Evolutionary conservation across 2,797 vertebrate genomes (phyloP), one percentile per base, ranked within the genome.

Genomic region (Tragelaphus oryx): DNA sequence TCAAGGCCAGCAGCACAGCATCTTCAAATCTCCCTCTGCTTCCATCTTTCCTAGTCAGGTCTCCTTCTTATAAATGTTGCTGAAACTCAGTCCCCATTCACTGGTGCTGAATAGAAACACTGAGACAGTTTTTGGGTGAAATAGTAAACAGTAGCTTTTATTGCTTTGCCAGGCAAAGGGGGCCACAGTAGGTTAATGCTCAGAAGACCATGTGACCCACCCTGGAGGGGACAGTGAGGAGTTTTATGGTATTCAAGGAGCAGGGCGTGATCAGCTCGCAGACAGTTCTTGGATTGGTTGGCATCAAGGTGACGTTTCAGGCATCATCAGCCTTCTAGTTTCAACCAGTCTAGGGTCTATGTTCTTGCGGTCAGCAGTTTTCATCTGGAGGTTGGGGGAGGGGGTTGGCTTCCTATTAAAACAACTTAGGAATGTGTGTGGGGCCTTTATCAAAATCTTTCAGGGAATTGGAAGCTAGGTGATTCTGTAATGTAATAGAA

Each of bases 1-100:
- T 24, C 8, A 11, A 13, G 82, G 17, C 2, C n/a, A 80, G 59
- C 33, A 30, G 30, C 0, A 0, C 0, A 17, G 13, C 11, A n/a
- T 12, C 9, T n/a, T 44, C 4, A 12, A 11, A 0, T 52, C 85
- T 68, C 59, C 44, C 6, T 28, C 33, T 22, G 44, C 26, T 59
- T 68, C 24, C 22, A 5, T 26, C 18, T 52, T 48, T 22, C 10
- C 18, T 9, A 46, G 54, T 44, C 28, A 28, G 7, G 30, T 60
- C 16, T 9, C 60, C 18, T n/a, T 20, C 28, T n/a, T 20, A 44
- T 28, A 28, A 41, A 11, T 11, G 18, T 68, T 68, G 62, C 62
- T 37, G n/a, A 68, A 68, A 68, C 62, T 68, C 33, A 20, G 62
- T 4, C 62, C 17, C 18, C 0, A 0, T 37, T 68, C n/a, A 18